Evolutionary conservation across 2,888 invertebrate genomes (phyloP).

Genomic region (Branchipolynoe longqiensis): DNA sequence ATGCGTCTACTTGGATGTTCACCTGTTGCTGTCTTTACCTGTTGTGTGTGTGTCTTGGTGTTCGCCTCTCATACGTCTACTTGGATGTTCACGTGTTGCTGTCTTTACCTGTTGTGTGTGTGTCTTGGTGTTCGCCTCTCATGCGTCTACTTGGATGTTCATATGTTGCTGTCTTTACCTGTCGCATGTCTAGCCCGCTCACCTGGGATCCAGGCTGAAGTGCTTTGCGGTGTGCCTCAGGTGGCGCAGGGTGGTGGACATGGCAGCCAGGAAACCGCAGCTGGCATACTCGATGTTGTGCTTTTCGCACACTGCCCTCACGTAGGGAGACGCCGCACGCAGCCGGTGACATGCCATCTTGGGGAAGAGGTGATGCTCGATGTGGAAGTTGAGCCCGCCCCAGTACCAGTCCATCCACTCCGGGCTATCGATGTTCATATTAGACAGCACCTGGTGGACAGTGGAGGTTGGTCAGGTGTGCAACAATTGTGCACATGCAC

Average conservation of each 20-base stretch:
- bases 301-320: conserved; percentile 61
- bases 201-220: conserved; percentile 57
- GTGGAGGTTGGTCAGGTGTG: no score
- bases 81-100: no score
- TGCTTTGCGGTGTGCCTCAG: conserved; percentile 60
- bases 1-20: no score
- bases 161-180: no score
- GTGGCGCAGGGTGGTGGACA: conserved; percentile 62
- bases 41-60: no score
- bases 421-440: conserved; percentile 63
- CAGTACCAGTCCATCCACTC: conserved; percentile 66
- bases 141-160: no score
- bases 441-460: conserved; percentile 60
- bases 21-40: no score
- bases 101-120: no score
- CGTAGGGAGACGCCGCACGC: conserved; percentile 59
- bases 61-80: no score
- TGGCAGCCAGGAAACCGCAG: conserved; percentile 56
- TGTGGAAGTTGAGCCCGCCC: conserved; percentile 66
- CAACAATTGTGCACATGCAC: no score
- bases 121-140: no score
- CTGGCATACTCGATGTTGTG: conserved; percentile 64
- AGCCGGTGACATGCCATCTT: conserved; percentile 60
- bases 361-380: conserved; percentile 66
- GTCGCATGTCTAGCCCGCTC: no score